A percentile compares a stretch with the other conserved stretches of the same genome.
Evolutionary conservation across 2,888 invertebrate genomes (phyloP).

Genomic region (Liopterus haemorrhoidalis): DNA sequence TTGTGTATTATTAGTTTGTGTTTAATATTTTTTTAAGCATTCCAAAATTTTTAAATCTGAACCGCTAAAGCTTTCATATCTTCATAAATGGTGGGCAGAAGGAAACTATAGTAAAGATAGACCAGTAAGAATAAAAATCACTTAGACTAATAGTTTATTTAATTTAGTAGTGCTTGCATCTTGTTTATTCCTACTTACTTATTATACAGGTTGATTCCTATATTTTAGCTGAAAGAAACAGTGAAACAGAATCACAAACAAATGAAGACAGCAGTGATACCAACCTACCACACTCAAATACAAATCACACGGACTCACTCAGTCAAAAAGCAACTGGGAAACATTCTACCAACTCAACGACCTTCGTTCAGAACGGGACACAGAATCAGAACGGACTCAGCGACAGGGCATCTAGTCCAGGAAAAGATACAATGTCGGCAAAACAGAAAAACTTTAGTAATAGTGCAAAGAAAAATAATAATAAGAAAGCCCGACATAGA

Average conservation of each 20-base stretch:
- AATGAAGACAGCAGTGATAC: constrained; percentile 67
- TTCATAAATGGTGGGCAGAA: too few species aligned
- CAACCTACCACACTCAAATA: constrained; percentile 47
- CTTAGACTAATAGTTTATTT: too few species aligned
- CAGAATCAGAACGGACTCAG: constrained; percentile 40
- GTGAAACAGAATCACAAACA: constrained; percentile 83
- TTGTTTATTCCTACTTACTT: constrained; percentile 14
- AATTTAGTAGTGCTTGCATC: constrained; percentile 26
- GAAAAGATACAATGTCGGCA: constrained; percentile 61
- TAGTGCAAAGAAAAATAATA: constrained; percentile 68
- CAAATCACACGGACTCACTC: constrained; percentile 41
- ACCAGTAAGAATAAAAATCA: too few species aligned
- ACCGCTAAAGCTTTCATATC: too few species aligned
- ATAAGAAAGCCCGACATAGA: constrained; percentile 78
- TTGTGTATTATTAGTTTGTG: constrained; percentile 30
- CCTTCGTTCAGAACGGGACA: constrained; percentile 39
- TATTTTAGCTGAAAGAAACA: constrained; percentile 73
- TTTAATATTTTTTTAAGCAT: constrained; percentile 24
- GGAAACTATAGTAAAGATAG: too few species aligned
- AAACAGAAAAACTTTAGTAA: constrained; percentile 55
- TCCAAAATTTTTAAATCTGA: constrained; percentile 27
- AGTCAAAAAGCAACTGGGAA: constrained; percentile 44
- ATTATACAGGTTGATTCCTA: too few species aligned
- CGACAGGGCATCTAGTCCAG: constrained; percentile 41
- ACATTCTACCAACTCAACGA: constrained; percentile 39